Base-by-base conservation (phyloP, 2,113 vertebrate genomes). In the Oxyruncus cristatus region DNA sequence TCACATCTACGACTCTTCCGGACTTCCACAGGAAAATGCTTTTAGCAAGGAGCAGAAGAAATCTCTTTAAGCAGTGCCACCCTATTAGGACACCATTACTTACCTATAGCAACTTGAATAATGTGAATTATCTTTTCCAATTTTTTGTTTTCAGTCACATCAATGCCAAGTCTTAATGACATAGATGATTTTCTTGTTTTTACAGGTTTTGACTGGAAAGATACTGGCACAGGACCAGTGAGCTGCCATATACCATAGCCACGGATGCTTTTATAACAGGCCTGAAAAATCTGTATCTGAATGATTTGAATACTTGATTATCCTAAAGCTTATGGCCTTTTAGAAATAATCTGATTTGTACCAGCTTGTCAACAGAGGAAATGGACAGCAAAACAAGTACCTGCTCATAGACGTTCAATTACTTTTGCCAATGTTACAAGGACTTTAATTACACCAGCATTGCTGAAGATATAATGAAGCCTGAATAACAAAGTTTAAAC, bases 381-480 rank as follows among this genome's bases (percentile, higher is more conserved):
- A 86, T 33, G 68, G 94, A 93, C 92, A 90, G 84, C 92, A 96
- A 93, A 94, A 81, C 86, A 95, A 93, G 92, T 68, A 88, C 79
- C 88, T 93, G 90, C 68, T 92, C 50, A 44, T 8, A 96, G 87
- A 62, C 65, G 80, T 63, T 85, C 88, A 88, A 91, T 91, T 90
- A 86, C 88, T 94, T 81, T 47, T 12, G 14, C 65, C 79, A 88
- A 73, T 88, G 62, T 80, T 92, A 89, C 88, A 92, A 93, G 86
- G 67, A 92, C 89, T 95, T 97, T 95, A 97, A 97, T 97, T 95
- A 94, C 95, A 80, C 73, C 62, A 88, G 86, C 85, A 79, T 85
- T 8, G 24, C 95, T 62, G 83, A 91, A 66, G 85, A 83, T 93
- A 95, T 92, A 97, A 96, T 71, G 86, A 95, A 94, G 95, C 52